These are phyloP conservation scores for Montipora capricornis DNA, from an alignment of 64 coral and sea anemone genomes.

Conservation along the genomic window DNA sequence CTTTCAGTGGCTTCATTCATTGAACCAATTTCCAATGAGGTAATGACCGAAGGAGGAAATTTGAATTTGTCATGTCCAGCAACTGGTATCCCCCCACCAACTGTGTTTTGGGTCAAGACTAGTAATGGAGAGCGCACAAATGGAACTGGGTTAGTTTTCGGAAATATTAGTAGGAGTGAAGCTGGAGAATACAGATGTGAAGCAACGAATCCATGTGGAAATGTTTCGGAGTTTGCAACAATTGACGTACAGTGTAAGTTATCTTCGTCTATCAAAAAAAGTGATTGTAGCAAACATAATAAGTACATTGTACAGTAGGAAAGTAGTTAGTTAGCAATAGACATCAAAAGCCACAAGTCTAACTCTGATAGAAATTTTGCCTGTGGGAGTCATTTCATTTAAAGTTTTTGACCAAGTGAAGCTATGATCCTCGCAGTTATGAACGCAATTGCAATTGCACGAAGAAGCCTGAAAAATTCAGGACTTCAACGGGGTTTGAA, in stretches of 20 bases:
- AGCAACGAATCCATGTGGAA: background rate
- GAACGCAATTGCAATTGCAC: too few species aligned
- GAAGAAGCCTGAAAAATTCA: too few species aligned
- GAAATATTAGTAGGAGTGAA: background rate
- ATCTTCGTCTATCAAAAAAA: too few species aligned
- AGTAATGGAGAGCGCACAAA: background rate
- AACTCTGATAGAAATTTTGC: too few species aligned
- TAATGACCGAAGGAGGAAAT: background rate
- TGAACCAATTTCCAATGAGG: background rate
- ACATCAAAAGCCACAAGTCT: too few species aligned
- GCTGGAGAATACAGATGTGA: conserved; percentile 14
- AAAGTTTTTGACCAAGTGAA: too few species aligned
- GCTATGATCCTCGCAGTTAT: too few species aligned
- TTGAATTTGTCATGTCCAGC: background rate
- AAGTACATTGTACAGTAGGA: too few species aligned
- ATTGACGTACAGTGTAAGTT: background rate
- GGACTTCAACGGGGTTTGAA: too few species aligned
- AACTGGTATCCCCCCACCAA: background rate
- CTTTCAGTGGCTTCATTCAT: background rate
- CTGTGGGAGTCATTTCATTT: too few species aligned
- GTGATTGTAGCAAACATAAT: too few species aligned
- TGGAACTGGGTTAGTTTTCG: background rate
- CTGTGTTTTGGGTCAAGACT: background rate
- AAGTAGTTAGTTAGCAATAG: too few species aligned
- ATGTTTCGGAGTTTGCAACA: background rate